Percentiles rank a stretch among this genome's conserved stretches.
Evolutionary conservation across 30 jellyfish, hydroid and myxozoan species (phyloP).

Genomic region (Catostylus mosaicus): DNA sequence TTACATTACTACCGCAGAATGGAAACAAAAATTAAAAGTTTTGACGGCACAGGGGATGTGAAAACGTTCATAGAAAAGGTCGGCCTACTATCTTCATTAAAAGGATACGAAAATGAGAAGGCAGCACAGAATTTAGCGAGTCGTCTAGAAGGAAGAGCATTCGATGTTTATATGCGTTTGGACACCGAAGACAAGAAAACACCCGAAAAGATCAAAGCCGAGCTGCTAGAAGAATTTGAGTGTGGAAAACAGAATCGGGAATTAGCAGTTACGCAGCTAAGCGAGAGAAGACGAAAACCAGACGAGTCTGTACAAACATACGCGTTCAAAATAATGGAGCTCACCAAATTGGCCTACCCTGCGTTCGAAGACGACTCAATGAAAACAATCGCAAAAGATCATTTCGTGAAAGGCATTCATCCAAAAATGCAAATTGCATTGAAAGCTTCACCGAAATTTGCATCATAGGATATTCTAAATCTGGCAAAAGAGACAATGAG

Average conservation of each 20-base stretch:
- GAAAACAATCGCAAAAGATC: conserved; percentile 25
- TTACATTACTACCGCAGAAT: too few species aligned
- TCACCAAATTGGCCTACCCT: conserved; percentile 19
- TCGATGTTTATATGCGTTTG: conserved; percentile 21
- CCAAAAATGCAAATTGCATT: too few species aligned
- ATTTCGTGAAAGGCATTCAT: conserved; percentile 1
- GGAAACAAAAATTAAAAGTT: too few species aligned
- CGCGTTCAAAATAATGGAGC: not conserved
- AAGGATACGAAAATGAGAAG: conserved; percentile 23
- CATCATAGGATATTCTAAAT: not conserved
- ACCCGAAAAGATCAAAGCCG: not conserved
- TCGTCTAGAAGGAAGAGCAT: not conserved
- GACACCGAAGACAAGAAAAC: not conserved
- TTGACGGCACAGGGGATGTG: too few species aligned
- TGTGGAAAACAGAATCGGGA: conserved; percentile 30
- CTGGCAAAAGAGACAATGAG: not conserved
- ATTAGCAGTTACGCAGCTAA: conserved; percentile 6
- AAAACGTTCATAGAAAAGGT: too few species aligned
- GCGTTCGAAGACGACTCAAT: not conserved
- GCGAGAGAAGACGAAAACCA: conserved; percentile 3
- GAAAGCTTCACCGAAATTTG: not conserved
- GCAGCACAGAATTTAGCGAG: conserved; percentile 43
- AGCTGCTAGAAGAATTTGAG: conserved; percentile 24
- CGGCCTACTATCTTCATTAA: not conserved
- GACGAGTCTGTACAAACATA: conserved; percentile 19